phyloP scores from a whole-genome alignment of 2,888 invertebrate species.

The Ophion obscuratus region DNA sequence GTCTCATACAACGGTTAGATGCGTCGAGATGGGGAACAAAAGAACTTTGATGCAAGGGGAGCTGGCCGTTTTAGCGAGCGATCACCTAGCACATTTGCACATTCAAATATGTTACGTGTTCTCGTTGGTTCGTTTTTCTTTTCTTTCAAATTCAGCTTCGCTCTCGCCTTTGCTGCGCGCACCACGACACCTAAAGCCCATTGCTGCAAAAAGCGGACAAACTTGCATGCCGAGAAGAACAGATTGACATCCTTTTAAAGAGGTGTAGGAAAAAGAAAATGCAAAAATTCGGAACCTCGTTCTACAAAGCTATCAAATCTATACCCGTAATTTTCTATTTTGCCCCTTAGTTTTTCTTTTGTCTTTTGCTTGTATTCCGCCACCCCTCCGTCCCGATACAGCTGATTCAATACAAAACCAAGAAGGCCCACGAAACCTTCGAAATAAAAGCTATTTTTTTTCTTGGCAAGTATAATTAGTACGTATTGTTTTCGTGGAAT shows the following conservation, averaged over 20 bases:
- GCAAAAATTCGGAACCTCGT: conserved; percentile 54
- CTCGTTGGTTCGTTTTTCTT: conserved; percentile 21
- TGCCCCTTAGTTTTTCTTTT: conserved; percentile 5
- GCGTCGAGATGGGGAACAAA: conserved; percentile 31
- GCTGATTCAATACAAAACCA: conserved; percentile 20
- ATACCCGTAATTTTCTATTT: conserved; percentile 65
- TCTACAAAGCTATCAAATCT: conserved; percentile 68
- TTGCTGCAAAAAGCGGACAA: too few species aligned
- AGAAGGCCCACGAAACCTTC: background rate
- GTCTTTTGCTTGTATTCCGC: conserved; percentile 24
- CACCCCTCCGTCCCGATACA: background rate
- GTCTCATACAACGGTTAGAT: conserved; percentile 52
- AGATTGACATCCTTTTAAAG: background rate
- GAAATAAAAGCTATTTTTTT: conserved; percentile 54
- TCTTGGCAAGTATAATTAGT: conserved; percentile 41
- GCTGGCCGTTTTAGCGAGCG: conserved; percentile 61
- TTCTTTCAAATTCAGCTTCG: conserved; percentile 13
- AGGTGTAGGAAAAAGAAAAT: conserved; percentile 24
- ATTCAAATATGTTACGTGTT: conserved; percentile 21
- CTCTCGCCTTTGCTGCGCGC: background rate
- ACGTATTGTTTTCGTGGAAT: conserved; percentile 53
- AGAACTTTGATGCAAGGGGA: conserved; percentile 51
- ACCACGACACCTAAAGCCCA: too few species aligned
- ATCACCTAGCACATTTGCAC: conserved; percentile 47
- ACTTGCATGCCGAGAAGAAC: too few species aligned